phyloP scores from a whole-genome alignment of 2,113 vertebrate genomes.

The Passer domesticus region DNA sequence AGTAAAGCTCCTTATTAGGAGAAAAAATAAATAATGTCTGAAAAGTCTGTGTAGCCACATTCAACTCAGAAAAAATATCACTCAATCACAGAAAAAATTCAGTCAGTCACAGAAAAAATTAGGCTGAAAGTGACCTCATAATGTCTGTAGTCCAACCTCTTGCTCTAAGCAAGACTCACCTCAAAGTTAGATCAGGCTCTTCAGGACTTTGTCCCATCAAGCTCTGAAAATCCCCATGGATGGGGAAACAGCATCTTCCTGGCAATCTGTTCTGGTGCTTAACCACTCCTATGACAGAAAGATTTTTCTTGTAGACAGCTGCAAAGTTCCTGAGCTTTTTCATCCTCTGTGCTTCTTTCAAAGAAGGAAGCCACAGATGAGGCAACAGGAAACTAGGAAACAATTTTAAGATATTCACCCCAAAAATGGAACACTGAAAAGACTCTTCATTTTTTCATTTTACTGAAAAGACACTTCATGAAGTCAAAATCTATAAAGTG shows the following conservation, averaged over 20 bases:
- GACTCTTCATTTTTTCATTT: no score
- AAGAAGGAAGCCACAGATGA: not conserved
- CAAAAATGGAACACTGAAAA: not conserved
- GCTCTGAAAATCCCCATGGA: not conserved
- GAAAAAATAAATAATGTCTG: not conserved
- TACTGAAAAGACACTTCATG: not conserved
- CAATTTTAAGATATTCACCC: not conserved
- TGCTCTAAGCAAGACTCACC: not conserved
- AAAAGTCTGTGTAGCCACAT: not conserved
- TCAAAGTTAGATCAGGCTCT: not conserved
- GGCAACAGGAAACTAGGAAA: not conserved
- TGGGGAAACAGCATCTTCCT: not conserved
- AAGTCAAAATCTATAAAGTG: not conserved
- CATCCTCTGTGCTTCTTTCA: not conserved
- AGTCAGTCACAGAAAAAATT: not conserved
- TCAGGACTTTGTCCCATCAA: not conserved
- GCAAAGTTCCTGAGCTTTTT: not conserved
- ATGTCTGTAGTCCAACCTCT: not conserved
- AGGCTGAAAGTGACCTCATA: not conserved
- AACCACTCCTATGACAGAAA: rapidly evolving
- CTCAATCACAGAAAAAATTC: not conserved
- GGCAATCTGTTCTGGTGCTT: not conserved
- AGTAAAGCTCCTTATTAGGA: not conserved
- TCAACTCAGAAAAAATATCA: not conserved
- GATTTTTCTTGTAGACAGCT: not conserved